phyloP scores from a whole-genome alignment of 2,888 invertebrate species.

The Eristalinus sepulchralis region DNA sequence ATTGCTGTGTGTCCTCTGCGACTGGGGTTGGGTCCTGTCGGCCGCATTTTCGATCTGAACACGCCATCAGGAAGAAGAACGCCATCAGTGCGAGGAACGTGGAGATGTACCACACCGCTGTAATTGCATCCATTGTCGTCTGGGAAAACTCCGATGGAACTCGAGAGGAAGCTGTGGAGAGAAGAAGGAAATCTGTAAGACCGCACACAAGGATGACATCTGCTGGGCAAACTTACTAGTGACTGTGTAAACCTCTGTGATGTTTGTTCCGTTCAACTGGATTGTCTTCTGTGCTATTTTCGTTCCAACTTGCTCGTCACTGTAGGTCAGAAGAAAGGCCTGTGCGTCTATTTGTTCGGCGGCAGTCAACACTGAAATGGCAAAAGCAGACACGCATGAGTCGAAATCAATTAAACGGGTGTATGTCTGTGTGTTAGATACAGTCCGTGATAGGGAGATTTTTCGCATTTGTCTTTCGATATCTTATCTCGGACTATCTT shows the following conservation, averaged over 20 bases:
- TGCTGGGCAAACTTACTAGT: not conserved
- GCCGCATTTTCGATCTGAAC: conserved; percentile 78
- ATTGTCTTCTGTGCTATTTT: conserved; percentile 30
- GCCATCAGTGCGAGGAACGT: conserved; percentile 79
- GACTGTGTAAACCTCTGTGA: conserved; percentile 51
- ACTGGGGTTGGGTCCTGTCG: conserved; percentile 3
- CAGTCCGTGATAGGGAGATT: not conserved
- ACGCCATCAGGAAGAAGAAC: conserved; percentile 80
- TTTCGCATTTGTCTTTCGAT: not conserved
- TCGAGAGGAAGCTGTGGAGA: conserved; percentile 29
- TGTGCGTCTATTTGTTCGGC: conserved; percentile 76
- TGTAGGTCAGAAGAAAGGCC: conserved; percentile 54
- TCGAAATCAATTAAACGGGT: not conserved
- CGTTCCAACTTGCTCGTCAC: conserved; percentile 45
- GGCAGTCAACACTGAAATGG: conserved; percentile 78
- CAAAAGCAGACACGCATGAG: conserved; percentile 11
- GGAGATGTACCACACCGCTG: conserved; percentile 80
- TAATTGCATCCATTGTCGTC: conserved; percentile 80
- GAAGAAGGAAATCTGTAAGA: not conserved
- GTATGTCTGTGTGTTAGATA: not conserved
- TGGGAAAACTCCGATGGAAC: conserved; percentile 75
- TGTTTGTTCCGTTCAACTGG: conserved; percentile 44
- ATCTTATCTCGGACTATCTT: not conserved
- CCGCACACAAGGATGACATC: too few relatives aligned
- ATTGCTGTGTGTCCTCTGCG: conserved; percentile 14